phyloP scores from a whole-genome alignment of 1,140 invertebrate genomes.

The Aplysia californica region DNA sequence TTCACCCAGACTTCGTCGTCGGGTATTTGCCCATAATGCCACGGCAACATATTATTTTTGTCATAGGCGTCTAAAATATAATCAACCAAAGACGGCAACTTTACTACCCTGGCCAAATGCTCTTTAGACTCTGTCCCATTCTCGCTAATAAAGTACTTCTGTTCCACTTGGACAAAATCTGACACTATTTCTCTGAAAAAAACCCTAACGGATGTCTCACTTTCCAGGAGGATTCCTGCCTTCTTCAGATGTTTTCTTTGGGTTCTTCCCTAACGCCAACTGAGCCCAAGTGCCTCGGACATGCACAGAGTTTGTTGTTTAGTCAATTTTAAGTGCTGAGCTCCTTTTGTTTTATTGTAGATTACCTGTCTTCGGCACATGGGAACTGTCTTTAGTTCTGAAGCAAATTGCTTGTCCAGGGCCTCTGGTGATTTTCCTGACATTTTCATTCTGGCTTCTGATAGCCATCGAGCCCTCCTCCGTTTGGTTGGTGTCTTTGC shows the following conservation, averaged over 20 bases:
- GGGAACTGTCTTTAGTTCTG: too few species aligned
- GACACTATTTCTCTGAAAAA: background rate
- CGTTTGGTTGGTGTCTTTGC: too few species aligned
- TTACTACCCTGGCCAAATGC: background rate
- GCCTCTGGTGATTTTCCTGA: too few species aligned
- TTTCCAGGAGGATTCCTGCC: background rate
- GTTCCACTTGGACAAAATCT: background rate
- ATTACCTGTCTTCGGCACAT: too few species aligned
- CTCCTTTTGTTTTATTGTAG: background rate
- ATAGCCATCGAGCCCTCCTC: too few species aligned
- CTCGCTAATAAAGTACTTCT: background rate
- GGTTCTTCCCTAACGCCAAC: background rate
- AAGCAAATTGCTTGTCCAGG: too few species aligned
- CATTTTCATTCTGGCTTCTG: too few species aligned
- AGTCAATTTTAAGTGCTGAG: background rate
- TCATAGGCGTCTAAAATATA: background rate
- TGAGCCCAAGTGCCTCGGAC: background rate
- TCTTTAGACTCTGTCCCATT: background rate
- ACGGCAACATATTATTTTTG: background rate
- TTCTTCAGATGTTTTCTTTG: background rate
- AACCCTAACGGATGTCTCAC: background rate
- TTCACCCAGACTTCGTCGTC: slow-evolving; percentile 17
- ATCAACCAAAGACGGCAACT: background rate
- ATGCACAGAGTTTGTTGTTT: background rate
- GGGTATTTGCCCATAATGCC: slow-evolving; percentile 8